phyloP scores from a whole-genome alignment of 2,888 invertebrate species.

The Dione juno region DNA sequence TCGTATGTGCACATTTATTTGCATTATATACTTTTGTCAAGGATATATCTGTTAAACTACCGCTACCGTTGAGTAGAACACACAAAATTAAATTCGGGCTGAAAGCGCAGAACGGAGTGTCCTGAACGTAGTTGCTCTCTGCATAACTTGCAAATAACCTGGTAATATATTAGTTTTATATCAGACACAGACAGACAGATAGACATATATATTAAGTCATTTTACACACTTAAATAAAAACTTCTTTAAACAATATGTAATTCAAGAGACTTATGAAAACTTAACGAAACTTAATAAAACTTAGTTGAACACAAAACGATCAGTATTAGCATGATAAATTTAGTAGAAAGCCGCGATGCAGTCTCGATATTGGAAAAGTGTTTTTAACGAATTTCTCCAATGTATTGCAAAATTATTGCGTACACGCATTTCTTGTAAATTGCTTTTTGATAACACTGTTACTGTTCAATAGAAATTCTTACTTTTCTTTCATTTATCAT shows the following conservation, averaged over 20 bases:
- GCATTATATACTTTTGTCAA: background rate
- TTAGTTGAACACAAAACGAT: slow-evolving; percentile 12
- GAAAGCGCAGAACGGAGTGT: no score
- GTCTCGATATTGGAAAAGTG: slow-evolving; percentile 55
- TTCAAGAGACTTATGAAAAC: no score
- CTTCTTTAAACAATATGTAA: no score
- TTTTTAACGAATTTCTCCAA: slow-evolving; percentile 64
- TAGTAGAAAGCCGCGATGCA: slow-evolving; percentile 60
- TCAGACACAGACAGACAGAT: no score
- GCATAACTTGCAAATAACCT: no score
- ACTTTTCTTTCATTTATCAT: background rate
- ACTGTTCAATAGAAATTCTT: slow-evolving; percentile 19
- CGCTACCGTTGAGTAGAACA: no score
- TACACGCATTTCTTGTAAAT: slow-evolving; percentile 47
- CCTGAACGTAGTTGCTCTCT: no score
- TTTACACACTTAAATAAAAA: no score
- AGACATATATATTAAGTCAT: no score
- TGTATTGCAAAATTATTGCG: slow-evolving; percentile 54
- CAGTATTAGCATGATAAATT: slow-evolving; percentile 42
- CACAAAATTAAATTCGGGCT: no score
- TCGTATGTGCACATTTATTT: background rate
- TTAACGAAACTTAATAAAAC: background rate
- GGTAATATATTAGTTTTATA: no score
- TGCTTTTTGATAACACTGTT: slow-evolving; percentile 36
- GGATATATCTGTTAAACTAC: no score